phyloP scores from a whole-genome alignment of 2,797 vertebrate genomes.

The Halcyon chelicuti region DNA sequence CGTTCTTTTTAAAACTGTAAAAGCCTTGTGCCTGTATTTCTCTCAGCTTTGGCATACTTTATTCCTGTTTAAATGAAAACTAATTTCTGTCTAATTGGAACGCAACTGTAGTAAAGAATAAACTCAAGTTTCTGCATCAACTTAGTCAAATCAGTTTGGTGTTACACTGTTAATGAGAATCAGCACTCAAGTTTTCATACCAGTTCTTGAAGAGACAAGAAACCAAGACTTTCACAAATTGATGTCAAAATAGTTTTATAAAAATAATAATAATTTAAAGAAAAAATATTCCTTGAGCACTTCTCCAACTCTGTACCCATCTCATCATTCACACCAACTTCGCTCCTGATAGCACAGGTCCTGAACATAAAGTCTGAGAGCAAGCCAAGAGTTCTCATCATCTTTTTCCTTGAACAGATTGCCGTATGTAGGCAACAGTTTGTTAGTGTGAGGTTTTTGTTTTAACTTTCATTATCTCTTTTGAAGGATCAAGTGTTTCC shows the following conservation, averaged over 20 bases:
- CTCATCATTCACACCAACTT: neutral
- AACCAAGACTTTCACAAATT: neutral
- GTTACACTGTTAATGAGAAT: neutral
- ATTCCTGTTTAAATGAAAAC: slow-evolving; percentile 8
- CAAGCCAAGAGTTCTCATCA: neutral
- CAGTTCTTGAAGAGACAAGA: neutral
- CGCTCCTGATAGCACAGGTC: neutral
- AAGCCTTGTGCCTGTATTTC: neutral
- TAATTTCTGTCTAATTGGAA: slow-evolving; percentile 10
- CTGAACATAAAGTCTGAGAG: neutral
- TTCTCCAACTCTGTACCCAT: neutral
- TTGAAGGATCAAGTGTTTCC: slow-evolving; percentile 35
- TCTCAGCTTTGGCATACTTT: slow-evolving; percentile 1
- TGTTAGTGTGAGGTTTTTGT: neutral
- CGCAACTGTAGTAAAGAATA: neutral
- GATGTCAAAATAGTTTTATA: neutral
- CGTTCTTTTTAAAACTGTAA: neutral
- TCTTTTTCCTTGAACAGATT: neutral
- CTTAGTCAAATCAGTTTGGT: neutral
- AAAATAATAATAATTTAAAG: neutral
- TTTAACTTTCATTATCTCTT: slow-evolving; percentile 39
- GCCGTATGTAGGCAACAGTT: neutral
- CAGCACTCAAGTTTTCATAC: neutral
- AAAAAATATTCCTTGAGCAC: neutral
- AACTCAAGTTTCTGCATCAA: neutral